A percentile compares a stretch with the other conserved stretches of the same genome.
phyloP scores from a whole-genome alignment of 2,113 vertebrate species.

The Pelecanoides urinatrix region DNA sequence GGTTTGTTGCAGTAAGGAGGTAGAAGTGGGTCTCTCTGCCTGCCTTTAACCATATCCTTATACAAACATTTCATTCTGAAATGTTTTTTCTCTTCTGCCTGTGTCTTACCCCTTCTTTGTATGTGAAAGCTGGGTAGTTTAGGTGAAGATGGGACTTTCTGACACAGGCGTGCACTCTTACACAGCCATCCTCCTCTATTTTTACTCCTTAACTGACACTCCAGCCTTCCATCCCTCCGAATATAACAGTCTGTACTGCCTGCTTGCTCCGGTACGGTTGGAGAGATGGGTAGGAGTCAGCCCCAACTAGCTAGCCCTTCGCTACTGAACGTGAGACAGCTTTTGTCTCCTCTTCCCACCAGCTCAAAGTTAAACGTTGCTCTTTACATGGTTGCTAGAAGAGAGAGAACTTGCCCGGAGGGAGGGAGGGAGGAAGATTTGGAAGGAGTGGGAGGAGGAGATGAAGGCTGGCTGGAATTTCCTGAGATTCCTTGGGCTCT shows the following conservation, averaged over 20 bases:
- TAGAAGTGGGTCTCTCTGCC: neutral
- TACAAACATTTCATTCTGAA: neutral
- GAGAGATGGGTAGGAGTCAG: neutral
- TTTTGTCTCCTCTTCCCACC: neutral
- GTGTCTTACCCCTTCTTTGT: neutral
- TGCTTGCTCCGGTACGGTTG: neutral
- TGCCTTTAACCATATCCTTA: neutral
- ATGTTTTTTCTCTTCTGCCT: neutral
- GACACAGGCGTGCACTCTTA: neutral
- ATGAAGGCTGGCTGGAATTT: neutral
- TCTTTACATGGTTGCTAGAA: neutral
- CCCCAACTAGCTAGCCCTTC: neutral
- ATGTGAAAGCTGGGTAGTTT: neutral
- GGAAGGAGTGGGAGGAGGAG: neutral
- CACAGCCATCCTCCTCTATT: neutral
- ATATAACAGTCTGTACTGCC: neutral
- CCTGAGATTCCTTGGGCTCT: neutral
- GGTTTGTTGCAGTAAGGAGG: neutral
- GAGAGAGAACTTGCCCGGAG: neutral
- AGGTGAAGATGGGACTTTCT: neutral
- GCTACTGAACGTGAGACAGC: fast-evolving
- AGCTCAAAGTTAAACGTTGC: neutral
- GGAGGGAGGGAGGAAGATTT: neutral
- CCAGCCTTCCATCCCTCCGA: neutral
- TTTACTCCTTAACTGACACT: neutral